phyloP scores from a whole-genome alignment of 2,888 invertebrate species.

The Adelognathus sp. region DNA sequence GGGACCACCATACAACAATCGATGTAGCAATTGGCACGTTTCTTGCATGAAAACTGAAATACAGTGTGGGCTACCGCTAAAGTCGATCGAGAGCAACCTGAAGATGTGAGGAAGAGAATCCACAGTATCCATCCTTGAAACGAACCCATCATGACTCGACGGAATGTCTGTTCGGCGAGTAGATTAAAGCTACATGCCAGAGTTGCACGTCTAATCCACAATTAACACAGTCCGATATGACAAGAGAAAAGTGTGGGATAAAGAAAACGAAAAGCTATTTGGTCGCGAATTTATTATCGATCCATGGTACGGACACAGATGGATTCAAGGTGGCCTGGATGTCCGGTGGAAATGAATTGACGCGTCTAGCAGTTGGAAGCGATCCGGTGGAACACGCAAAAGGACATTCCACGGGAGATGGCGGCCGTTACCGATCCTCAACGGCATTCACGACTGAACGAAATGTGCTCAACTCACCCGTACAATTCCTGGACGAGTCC shows the following conservation, averaged over 20 bases:
- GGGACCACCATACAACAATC: conserved; percentile 39
- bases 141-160: neutral
- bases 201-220: neutral
- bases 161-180: neutral
- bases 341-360: neutral
- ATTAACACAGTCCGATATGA: neutral
- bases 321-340: conserved; percentile 9
- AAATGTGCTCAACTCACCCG: conserved; percentile 28
- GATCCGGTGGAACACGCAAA: conserved; percentile 7
- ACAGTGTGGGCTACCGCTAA: neutral
- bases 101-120: neutral
- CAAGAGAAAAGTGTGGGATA: neutral
- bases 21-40: conserved; percentile 18
- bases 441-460: conserved; percentile 43
- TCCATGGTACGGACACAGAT: neutral
- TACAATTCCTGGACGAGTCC: conserved; percentile 57
- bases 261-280: neutral
- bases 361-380: conserved; percentile 17
- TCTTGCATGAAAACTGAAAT: conserved; percentile 43
- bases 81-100: neutral
- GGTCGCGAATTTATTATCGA: neutral
- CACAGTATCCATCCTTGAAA: neutral
- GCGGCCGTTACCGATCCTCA: conserved; percentile 57
- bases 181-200: neutral
- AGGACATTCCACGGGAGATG: conserved; percentile 55